Percentiles rank a stretch among this genome's conserved stretches.
Evolutionary conservation across 2,797 vertebrate genomes (phyloP).

Genomic region (Esox lucius): DNA sequence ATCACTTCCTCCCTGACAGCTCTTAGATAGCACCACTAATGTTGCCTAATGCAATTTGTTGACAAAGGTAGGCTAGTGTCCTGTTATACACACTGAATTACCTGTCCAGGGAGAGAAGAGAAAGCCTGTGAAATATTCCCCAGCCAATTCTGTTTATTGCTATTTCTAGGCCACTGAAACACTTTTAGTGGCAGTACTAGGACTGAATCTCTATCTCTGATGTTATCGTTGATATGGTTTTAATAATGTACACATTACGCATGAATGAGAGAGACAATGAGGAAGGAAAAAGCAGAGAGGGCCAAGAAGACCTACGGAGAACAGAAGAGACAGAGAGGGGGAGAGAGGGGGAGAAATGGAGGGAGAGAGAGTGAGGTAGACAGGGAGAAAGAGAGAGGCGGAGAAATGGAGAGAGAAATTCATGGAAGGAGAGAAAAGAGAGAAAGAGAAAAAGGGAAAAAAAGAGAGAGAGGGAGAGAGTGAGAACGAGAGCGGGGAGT

Average conservation of each 20-base stretch:
- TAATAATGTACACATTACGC: neutral
- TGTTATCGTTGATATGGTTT: neutral
- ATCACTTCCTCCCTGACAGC: conserved; percentile 30
- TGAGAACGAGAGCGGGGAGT: conserved; percentile 7
- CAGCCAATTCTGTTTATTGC: conserved; percentile 26
- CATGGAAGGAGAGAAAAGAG: neutral
- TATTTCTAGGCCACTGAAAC: conserved; percentile 18
- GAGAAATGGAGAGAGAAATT: neutral
- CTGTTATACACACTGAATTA: conserved; percentile 31
- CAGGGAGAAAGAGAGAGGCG: too few relatives aligned
- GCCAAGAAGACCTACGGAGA: neutral
- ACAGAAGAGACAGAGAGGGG: neutral
- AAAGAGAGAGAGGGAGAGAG: conserved; percentile 11
- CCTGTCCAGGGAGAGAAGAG: conserved; percentile 9
- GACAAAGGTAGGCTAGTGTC: conserved; percentile 17
- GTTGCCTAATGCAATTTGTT: conserved; percentile 38
- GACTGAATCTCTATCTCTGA: conserved; percentile 14
- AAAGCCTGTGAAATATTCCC: conserved; percentile 19
- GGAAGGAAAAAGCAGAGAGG: neutral
- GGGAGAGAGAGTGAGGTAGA: too few relatives aligned
- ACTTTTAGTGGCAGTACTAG: conserved; percentile 3
- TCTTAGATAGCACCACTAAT: conserved; percentile 35
- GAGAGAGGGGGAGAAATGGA: neutral
- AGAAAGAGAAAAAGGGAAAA: neutral
- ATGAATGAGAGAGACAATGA: neutral